Evolutionary conservation across 2,888 invertebrate species (phyloP), one percentile per base, ranked within the genome.

Genomic region (Drosophila hawaiiensis): DNA sequence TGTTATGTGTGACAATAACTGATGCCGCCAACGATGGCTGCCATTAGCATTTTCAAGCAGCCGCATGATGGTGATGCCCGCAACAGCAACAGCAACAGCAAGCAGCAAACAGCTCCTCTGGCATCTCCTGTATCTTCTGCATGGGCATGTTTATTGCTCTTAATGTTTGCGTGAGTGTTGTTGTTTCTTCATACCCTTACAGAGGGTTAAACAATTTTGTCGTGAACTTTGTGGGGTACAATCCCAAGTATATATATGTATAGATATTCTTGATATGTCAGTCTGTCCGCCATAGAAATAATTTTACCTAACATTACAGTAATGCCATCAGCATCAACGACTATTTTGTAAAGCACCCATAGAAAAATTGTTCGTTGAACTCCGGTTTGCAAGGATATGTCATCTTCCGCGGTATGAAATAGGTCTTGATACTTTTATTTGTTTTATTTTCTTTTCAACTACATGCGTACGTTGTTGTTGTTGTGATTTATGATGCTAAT

Each of bases 401-500:
- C 14, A n/a, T 29, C n/a, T 39, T 56, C 56, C 39, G 37, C 28
- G 25, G 28, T 6, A 6, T 19, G 7, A 4, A 16, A 10, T 3
- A 35, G 16, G 12, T 49, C 25, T 50, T 37, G 22, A 33, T 14
- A 28, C 54, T 54, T 50, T 50, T 9, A 9, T 25, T 25, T 25
- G 16, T 47, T 47, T 25, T 47, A 25, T 39, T 47, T 50, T 41
- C 29, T n/a, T 56, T 41, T 49, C 54, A 71, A 63, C 63, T 71
- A 72, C 58, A 63, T 39, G 71, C 71, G 63, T 35, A 55, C 67
- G 68, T 52, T 58, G 39, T 35, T 82, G 54, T 81, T 76, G 88
- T 80, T 90, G 83, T 91, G 91, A 91, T 91, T 91, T 92, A 92
- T 92, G 92, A 89, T 91, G 91, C 91, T 92, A 92, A 92, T 92